Percentiles rank a stretch among this genome's conserved stretches.
Evolutionary conservation across 23 tunicate genomes (phyloP).

Genomic region (Botrylloides violaceus): DNA sequence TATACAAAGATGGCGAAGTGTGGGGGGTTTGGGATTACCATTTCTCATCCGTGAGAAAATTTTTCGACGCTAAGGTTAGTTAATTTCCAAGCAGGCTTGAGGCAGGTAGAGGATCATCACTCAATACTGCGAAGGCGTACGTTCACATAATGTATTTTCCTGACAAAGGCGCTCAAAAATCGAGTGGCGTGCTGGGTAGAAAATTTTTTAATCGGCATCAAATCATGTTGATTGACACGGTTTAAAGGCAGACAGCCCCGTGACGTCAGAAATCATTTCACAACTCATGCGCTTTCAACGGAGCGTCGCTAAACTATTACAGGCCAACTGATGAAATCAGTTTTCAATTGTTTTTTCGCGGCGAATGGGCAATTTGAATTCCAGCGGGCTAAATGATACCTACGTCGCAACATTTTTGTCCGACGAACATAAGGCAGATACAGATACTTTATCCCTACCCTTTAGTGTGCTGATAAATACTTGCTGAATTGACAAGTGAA

Average conservation of each 20-base stretch:
- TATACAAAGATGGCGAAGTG: background rate
- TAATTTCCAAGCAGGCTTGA: conserved; percentile 5
- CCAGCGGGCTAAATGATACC: no score
- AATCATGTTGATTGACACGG: background rate
- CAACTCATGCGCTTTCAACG: background rate
- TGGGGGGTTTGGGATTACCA: conserved; percentile 22
- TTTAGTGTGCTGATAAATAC: no score
- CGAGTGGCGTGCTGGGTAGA: no score
- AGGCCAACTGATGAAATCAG: background rate
- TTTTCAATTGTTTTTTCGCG: background rate
- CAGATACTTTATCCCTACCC: no score
- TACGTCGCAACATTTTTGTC: no score
- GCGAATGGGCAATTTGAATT: no score
- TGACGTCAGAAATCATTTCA: background rate
- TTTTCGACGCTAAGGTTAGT: conserved; percentile 7
- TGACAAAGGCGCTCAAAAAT: no score
- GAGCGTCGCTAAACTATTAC: background rate
- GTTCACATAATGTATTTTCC: no score
- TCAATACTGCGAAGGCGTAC: background rate
- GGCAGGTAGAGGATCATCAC: conserved; percentile 4
- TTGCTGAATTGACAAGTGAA: no score
- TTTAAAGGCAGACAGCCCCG: background rate
- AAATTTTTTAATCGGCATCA: no score
- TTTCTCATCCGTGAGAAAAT: conserved; percentile 8
- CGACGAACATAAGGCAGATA: no score